A percentile compares a stretch with the other conserved stretches of the same genome.
These are phyloP conservation scores for Cotesia glomerata DNA, from an alignment of 1,140 invertebrate genomes.

Conservation along the genomic window DNA sequence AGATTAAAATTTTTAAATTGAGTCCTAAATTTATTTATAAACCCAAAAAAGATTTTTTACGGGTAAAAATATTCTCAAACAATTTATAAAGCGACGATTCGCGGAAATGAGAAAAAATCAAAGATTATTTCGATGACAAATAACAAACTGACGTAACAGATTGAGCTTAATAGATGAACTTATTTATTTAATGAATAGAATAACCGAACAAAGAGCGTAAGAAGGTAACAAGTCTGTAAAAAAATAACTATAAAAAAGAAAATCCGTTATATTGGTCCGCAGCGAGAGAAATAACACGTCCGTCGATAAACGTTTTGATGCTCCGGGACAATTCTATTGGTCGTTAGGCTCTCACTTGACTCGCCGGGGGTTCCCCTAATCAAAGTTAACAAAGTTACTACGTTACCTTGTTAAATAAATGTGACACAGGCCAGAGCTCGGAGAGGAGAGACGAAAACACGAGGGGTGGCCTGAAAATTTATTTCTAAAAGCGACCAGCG, in stretches of 20 bases:
- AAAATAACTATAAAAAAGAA: neutral
- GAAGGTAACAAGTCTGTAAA: neutral
- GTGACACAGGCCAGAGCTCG: conserved; percentile 35
- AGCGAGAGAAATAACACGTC: neutral
- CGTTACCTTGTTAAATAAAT: conserved; percentile 59
- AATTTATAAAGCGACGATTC: too few species aligned
- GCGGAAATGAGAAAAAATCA: too few species aligned
- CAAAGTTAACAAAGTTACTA: conserved; percentile 50
- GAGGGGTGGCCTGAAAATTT: conserved; percentile 44
- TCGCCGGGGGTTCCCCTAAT: conserved; percentile 51
- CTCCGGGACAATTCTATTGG: conserved; percentile 52
- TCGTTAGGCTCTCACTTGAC: conserved; percentile 45
- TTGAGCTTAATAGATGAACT: conserved; percentile 7
- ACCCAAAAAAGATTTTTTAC: too few species aligned
- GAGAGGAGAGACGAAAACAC: neutral
- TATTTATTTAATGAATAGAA: neutral
- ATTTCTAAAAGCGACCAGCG: conserved; percentile 35
- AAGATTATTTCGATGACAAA: too few species aligned
- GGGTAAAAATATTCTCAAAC: too few species aligned
- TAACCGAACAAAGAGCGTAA: neutral
- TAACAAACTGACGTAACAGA: too few species aligned
- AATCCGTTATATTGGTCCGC: conserved; percentile 35
- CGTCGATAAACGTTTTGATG: conserved; percentile 43
- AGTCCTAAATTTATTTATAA: too few species aligned
- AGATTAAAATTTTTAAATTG: too few species aligned